Evolutionary conservation across 2,888 invertebrate species (phyloP), one percentile per base, ranked within the genome.

Genomic region (Clunio marinus): DNA sequence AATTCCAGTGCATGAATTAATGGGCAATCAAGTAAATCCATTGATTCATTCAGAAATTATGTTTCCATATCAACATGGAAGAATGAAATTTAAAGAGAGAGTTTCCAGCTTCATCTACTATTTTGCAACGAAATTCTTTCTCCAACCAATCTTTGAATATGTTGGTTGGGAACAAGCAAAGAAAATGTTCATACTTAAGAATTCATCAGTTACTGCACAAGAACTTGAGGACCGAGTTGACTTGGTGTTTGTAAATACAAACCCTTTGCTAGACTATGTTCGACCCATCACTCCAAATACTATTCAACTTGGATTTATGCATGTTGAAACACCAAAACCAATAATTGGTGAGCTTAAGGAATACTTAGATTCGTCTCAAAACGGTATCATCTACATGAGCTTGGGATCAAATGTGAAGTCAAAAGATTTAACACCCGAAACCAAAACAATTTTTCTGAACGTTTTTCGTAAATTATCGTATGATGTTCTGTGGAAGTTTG

Each of bases 401-500:
- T 41, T 69, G 1, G 69, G 69, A 1, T 69, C 69, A 4, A 65
- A 57, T 20, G 55, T 60, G 0, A 72, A 73, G 17, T 74, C 77
- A 0, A 73, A 76, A 24, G 35, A 70, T 10, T 70, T 80, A 4
- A 74, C 75, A 1, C 66, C 72, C 27, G 71, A 75, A 22, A 76
- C 70, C 57, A 72, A 77, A n/a, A 70, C 74, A 71, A 72, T 73
- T 5, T 70, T 80, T 3, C 69, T 76, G 1, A 73, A 73, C 1
- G 76, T 74, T 0, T 76, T 80, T 24, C 75, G 76, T 0, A 70
- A 74, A 68, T 70, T 78, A 2, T 74, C 75, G 0, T 79, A 77
- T 28, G 73, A 80, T 62, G 72, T 80, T 4, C 57, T 80, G 17
- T 77, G 76, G 75, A 80, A 79, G 70, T 78, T 76, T 75, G 74